Conservation (phyloP, 2,797 vertebrate genomes). For the Argyrosomus regius region DNA sequence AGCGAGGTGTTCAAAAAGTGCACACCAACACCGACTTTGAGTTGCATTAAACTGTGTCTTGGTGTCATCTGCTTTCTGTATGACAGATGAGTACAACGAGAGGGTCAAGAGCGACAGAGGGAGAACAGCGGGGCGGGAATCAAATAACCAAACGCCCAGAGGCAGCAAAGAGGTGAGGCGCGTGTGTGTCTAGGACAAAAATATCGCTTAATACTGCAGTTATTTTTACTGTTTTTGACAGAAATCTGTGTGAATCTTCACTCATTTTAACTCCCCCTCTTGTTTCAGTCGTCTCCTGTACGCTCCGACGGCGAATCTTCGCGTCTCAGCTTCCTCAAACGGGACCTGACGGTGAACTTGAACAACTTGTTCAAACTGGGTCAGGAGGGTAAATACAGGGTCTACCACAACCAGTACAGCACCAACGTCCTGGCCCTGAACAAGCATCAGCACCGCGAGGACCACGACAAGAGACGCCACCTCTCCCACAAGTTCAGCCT, state of each 20-base stretch:
- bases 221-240: not conserved
- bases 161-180: constrained; percentile 92
- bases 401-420: constrained; percentile 98
- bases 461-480: constrained; percentile 98
- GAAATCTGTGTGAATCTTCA: not conserved
- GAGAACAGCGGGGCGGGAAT: constrained; percentile 71
- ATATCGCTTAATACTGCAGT: not conserved
- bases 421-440: constrained; percentile 96
- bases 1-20: not conserved
- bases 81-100: constrained; percentile 86
- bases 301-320: constrained; percentile 87
- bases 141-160: constrained; percentile 85
- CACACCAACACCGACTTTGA: not conserved
- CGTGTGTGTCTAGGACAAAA: not conserved
- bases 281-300: constrained; percentile 88
- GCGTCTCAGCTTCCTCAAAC: constrained; percentile 85
- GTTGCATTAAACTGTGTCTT: not conserved
- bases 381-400: constrained; percentile 95
- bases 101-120: constrained; percentile 82
- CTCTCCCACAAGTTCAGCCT: constrained; percentile 98
- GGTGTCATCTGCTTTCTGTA: constrained; percentile 59
- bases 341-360: constrained; percentile 88
- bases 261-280: not conserved
- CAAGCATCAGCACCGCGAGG: constrained; percentile 98
- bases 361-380: constrained; percentile 94